These are phyloP conservation scores for Polydrusus pterygomalis DNA, from an alignment of 2,888 invertebrate genomes.

Conservation along the genomic window DNA sequence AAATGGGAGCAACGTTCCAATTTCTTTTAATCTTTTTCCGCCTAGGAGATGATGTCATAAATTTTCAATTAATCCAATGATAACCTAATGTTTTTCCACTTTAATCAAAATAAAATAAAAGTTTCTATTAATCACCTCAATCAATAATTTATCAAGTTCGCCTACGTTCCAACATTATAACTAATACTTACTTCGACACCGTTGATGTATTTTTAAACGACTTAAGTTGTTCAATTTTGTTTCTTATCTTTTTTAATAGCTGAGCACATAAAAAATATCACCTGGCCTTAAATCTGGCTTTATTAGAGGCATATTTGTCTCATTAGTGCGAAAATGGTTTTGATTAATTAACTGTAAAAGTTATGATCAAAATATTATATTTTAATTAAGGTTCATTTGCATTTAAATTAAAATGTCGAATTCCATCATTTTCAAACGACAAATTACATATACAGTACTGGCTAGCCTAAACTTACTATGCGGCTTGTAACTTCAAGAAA, in stretches of 20 bases:
- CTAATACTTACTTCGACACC: constrained; percentile 1
- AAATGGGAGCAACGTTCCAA: neutral
- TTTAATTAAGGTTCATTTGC: neutral
- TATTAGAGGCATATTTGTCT: constrained; percentile 3
- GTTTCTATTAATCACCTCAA: neutral
- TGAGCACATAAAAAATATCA: constrained; percentile 9
- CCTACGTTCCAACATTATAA: neutral
- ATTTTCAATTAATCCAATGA: constrained; percentile 3
- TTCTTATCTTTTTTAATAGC: constrained; percentile 14
- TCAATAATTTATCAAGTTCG: constrained; percentile 14
- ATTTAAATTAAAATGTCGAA: neutral
- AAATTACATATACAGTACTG: too few relatives aligned
- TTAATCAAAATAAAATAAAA: neutral
- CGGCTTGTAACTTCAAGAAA: too few relatives aligned
- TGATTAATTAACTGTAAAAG: constrained; percentile 2
- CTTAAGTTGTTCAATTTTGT: constrained; percentile 19
- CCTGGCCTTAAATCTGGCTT: constrained; percentile 6
- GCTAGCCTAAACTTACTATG: too few relatives aligned
- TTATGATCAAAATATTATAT: neutral
- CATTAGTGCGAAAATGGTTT: neutral
- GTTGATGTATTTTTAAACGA: constrained; percentile 16
- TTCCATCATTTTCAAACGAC: neutral
- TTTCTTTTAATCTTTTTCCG: neutral
- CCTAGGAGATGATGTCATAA: neutral
- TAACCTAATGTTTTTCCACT: constrained; percentile 3